phyloP scores from a whole-genome alignment of 2,797 vertebrate species.

The Xiphophorus birchmanni region DNA sequence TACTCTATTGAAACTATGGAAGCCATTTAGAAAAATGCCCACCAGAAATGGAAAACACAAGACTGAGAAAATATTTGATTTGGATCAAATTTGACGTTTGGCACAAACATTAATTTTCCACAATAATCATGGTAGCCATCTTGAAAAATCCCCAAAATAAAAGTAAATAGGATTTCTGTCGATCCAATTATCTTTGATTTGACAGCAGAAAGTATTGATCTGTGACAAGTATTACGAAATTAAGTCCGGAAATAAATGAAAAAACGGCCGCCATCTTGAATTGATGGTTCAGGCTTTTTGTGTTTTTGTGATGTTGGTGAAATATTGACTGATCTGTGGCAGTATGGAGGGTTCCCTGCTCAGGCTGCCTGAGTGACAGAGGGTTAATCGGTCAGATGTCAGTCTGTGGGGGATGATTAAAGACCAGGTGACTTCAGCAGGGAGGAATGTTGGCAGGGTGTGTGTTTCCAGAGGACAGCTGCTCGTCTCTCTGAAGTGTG shows the following conservation, averaged over 20 bases:
- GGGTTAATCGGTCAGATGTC: slow-evolving; percentile 6
- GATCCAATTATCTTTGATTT: no score
- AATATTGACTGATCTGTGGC: neutral
- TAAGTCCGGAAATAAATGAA: neutral
- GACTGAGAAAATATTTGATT: no score
- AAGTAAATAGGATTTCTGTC: no score
- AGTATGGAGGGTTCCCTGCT: neutral
- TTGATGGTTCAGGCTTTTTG: no score
- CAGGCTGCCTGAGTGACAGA: neutral
- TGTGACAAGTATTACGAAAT: neutral
- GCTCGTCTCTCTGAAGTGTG: slow-evolving; percentile 34
- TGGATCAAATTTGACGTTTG: no score
- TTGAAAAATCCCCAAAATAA: no score
- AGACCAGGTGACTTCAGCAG: slow-evolving; percentile 63
- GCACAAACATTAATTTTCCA: no score
- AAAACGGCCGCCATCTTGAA: neutral
- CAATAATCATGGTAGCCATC: no score
- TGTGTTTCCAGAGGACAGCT: slow-evolving; percentile 69
- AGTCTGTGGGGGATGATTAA: slow-evolving; percentile 18
- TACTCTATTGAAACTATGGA: no score
- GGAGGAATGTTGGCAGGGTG: slow-evolving; percentile 59
- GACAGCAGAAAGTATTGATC: neutral
- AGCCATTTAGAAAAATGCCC: no score
- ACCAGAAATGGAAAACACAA: no score
- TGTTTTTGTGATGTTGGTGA: neutral